These are phyloP conservation scores for Drosophila subquinaria DNA, from an alignment of 2,888 invertebrate species.

Conservation along the genomic window DNA sequence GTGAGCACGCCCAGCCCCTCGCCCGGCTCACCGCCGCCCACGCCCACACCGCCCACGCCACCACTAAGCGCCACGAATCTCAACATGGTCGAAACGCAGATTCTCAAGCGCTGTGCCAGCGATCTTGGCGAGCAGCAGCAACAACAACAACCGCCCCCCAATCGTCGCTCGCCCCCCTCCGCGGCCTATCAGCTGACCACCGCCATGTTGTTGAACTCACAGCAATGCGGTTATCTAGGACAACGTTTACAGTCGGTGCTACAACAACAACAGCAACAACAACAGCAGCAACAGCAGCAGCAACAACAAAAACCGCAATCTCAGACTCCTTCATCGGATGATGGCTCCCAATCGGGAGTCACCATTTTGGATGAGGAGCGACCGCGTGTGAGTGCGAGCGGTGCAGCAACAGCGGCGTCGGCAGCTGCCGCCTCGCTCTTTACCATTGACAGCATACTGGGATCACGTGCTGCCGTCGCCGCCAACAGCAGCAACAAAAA, in stretches of 20 bases:
- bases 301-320: slow-evolving; percentile 71
- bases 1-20: slow-evolving; percentile 83
- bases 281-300: slow-evolving; percentile 72
- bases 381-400: slow-evolving; percentile 38
- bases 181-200: slow-evolving; percentile 85
- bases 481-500: slow-evolving; percentile 31
- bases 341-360: slow-evolving; percentile 82
- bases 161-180: slow-evolving; percentile 13
- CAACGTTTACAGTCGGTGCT: slow-evolving; percentile 85
- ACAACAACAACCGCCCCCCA: slow-evolving; percentile 58
- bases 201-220: slow-evolving; percentile 85
- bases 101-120: slow-evolving; percentile 81
- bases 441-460: slow-evolving; percentile 94
- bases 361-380: slow-evolving; percentile 83
- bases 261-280: slow-evolving; percentile 78
- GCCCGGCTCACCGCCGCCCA: slow-evolving; percentile 81
- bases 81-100: slow-evolving; percentile 83
- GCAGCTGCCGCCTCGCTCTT: slow-evolving; percentile 89
- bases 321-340: slow-evolving; percentile 83
- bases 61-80: slow-evolving; percentile 23
- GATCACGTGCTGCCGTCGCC: slow-evolving; percentile 86
- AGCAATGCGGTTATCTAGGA: slow-evolving; percentile 85
- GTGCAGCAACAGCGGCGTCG: slow-evolving; percentile 83
- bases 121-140: slow-evolving; percentile 69
- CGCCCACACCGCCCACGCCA: slow-evolving; percentile 81